Evolutionary conservation across 2,797 vertebrate species (phyloP), one percentile per base, ranked within the genome.

Genomic region (Spatula clypeata): DNA sequence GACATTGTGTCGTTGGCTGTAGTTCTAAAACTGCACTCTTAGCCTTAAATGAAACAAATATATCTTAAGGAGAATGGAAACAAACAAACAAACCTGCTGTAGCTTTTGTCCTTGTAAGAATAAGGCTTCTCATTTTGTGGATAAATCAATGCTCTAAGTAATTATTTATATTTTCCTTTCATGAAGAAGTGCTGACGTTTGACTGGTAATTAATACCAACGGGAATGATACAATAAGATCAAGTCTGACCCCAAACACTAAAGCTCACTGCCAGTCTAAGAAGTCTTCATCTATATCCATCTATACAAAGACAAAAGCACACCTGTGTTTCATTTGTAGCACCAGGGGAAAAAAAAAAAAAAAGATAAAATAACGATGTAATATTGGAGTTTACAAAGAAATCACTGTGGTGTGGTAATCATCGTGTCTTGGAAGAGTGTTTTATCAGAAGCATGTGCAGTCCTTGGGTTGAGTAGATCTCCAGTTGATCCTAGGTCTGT

Each of bases 151-250:
- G 92, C 49, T 77, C 53, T 31, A 45, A 85, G 72, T 96, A 96
- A 96, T 97, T 97, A 93, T 96, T 97, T 97, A 82, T 96, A 91
- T 96, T 97, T 93, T 94, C 92, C 91, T 92, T 97, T 82, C 26
- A 17, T 94, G 51, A 60, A 76, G 55, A 75, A 69, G 23, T 54
- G 92, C 62, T 97, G 71, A 87, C 82, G 89, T 96, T 97, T 97
- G 62, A 79, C 76, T 94, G 17, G 93, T 97, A 96, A 95, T 96
- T 96, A 96, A 73, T 93, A 79, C 11, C 16, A 86, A 42, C 83
- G 94, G 93, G 86, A 80, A 92, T 91, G 88, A 84, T 81, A 90
- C 79, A 96, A 58, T 88, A 49, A 24, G 47, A 90, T 57, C 11
- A 17, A 87, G 81, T 90, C 72, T 77, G 36, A 65, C 26, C 13